Conservation (phyloP, 2,113 vertebrate species). For the Gavialis gangeticus region DNA sequence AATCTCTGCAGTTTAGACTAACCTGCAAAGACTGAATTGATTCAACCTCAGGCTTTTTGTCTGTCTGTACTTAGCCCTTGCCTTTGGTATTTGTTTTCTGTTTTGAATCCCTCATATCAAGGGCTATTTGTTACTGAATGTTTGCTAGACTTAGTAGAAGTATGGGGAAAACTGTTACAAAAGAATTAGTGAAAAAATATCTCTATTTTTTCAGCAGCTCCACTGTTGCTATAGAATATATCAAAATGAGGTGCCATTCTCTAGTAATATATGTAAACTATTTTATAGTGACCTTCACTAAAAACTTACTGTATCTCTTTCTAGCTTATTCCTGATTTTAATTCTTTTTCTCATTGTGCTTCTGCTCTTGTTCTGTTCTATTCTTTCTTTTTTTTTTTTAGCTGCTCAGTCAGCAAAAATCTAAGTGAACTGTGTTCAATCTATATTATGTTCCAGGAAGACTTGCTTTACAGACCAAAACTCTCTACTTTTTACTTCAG, state of each 20-base stretch:
- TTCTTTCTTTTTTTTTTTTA: neutral
- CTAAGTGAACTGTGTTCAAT: neutral
- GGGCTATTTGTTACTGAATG: too few relatives aligned
- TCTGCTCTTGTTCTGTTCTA: neutral
- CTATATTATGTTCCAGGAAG: neutral
- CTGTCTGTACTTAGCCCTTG: too few relatives aligned
- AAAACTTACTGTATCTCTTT: neutral
- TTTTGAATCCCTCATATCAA: too few relatives aligned
- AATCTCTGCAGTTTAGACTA: too few relatives aligned
- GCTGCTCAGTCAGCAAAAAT: neutral
- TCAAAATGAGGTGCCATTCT: neutral
- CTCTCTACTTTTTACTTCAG: neutral
- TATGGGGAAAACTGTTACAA: neutral
- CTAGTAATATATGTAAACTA: neutral
- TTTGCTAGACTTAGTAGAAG: too few relatives aligned
- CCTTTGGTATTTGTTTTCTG: too few relatives aligned
- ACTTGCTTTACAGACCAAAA: neutral
- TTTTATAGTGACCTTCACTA: neutral
- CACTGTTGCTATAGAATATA: neutral
- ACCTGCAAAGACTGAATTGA: too few relatives aligned
- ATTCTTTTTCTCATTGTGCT: neutral
- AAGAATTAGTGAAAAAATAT: accelerated
- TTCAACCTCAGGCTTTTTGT: too few relatives aligned
- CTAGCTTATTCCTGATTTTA: neutral
- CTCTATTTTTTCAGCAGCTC: neutral